A percentile compares a stretch with the other conserved stretches of the same genome.
phyloP scores from a whole-genome alignment of 2,797 vertebrate genomes.

The Anabas testudineus region DNA sequence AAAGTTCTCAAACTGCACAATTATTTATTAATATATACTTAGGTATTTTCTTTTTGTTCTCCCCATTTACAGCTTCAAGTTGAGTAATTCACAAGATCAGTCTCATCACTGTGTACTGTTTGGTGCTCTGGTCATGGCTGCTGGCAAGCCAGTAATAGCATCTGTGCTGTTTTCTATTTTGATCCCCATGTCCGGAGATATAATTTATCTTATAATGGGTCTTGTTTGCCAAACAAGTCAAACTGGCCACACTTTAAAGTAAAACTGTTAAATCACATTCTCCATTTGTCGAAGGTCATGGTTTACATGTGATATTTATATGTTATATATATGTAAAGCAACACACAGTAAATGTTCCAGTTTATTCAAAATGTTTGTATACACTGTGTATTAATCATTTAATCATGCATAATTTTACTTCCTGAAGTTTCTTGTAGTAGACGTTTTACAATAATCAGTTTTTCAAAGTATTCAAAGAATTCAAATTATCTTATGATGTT shows the following conservation, averaged over 20 bases:
- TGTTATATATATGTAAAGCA: too few relatives aligned
- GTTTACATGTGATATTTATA: too few relatives aligned
- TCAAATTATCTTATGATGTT: slow-evolving; percentile 5
- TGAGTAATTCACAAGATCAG: slow-evolving; percentile 47
- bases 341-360: not conserved
- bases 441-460: slow-evolving; percentile 36
- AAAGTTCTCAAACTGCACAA: not conserved
- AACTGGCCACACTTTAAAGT: too few relatives aligned
- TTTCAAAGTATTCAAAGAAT: not conserved
- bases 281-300: too few relatives aligned
- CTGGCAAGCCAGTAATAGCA: slow-evolving; percentile 40
- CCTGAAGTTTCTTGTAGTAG: slow-evolving; percentile 29
- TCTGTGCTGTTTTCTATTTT: not conserved
- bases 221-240: too few relatives aligned
- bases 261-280: too few relatives aligned
- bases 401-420: not conserved
- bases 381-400: too few relatives aligned
- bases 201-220: too few relatives aligned
- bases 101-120: slow-evolving; percentile 38
- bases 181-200: too few relatives aligned
- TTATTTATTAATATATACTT: not conserved
- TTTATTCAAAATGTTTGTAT: slow-evolving; percentile 14
- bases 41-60: not conserved
- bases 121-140: slow-evolving; percentile 53
- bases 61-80: slow-evolving; percentile 34